A percentile compares a stretch with the other conserved stretches of the same genome.
These are phyloP conservation scores for Steromphala cineraria DNA, from an alignment of 2,888 invertebrate genomes.

Conservation along the genomic window DNA sequence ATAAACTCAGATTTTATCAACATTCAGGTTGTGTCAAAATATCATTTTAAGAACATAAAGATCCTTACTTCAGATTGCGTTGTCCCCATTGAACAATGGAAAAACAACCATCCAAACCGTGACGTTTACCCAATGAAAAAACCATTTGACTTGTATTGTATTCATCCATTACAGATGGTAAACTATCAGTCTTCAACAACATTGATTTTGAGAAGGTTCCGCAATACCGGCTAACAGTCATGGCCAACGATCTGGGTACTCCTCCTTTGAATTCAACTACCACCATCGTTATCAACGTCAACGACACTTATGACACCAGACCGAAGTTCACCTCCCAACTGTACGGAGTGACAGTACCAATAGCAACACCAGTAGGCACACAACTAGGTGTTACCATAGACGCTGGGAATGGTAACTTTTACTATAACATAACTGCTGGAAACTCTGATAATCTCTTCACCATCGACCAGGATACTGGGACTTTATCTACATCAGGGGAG, in stretches of 20 bases:
- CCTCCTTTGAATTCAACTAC: conserved; percentile 25
- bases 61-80: too few species aligned
- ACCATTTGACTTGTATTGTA: too few species aligned
- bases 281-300: conserved; percentile 62
- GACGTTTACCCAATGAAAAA: too few species aligned
- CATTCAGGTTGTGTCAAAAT: too few species aligned
- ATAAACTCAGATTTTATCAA: too few species aligned
- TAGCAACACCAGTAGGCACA: conserved; percentile 57
- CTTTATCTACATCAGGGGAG: conserved; percentile 10
- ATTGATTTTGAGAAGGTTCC: not conserved
- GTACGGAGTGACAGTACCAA: conserved; percentile 58
- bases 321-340: conserved; percentile 64
- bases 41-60: too few species aligned
- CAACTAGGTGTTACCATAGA: conserved; percentile 52
- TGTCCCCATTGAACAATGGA: too few species aligned
- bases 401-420: conserved; percentile 64
- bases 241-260: conserved; percentile 40
- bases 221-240: conserved; percentile 35
- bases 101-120: too few species aligned
- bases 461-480: conserved; percentile 18
- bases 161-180: conserved; percentile 2
- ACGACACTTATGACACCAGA: conserved; percentile 60
- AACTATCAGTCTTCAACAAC: not conserved
- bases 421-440: conserved; percentile 48
- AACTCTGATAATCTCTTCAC: conserved; percentile 25